Percentiles rank a stretch among this genome's conserved stretches.
phyloP scores from a whole-genome alignment of 2,888 invertebrate genomes.

The Chelonus formosanus region DNA sequence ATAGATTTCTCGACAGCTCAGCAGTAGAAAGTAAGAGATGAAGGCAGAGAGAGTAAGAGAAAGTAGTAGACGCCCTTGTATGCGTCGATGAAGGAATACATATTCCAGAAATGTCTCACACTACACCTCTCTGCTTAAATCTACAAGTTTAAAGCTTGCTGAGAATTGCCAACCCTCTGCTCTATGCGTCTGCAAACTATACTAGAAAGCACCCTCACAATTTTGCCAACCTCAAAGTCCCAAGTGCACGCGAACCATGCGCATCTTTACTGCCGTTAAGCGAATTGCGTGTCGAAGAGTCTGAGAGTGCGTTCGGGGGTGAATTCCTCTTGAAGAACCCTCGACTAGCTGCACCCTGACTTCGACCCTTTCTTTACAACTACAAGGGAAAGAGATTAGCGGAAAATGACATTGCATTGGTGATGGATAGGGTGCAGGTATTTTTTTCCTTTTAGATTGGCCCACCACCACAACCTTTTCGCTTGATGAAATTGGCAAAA shows the following conservation, averaged over 20 bases:
- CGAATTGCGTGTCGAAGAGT: slow-evolving; percentile 32
- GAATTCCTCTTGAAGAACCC: slow-evolving; percentile 28
- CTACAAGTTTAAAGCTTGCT: slow-evolving; percentile 14
- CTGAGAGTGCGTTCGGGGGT: slow-evolving; percentile 5
- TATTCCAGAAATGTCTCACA: slow-evolving; percentile 18
- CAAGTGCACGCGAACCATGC: slow-evolving; percentile 18
- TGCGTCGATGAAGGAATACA: slow-evolving; percentile 19
- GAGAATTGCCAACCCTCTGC: slow-evolving; percentile 9
- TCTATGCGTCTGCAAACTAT: not conserved
- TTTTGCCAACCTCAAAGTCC: slow-evolving; percentile 21
- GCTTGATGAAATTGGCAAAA: slow-evolving; percentile 16
- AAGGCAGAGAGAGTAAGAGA: slow-evolving; percentile 1
- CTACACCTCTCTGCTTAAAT: slow-evolving; percentile 3
- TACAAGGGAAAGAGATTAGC: slow-evolving; percentile 6
- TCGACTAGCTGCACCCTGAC: slow-evolving; percentile 22
- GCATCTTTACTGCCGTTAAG: slow-evolving; percentile 37
- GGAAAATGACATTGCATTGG: slow-evolving; percentile 24
- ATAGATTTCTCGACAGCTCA: slow-evolving; percentile 37
- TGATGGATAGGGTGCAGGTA: slow-evolving; percentile 12
- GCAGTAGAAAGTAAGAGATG: slow-evolving; percentile 19
- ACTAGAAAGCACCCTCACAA: slow-evolving; percentile 2
- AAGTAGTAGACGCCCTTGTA: slow-evolving; percentile 3
- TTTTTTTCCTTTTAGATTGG: not conserved
- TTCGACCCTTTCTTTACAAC: slow-evolving; percentile 15
- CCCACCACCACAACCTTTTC: not conserved